phyloP scores from a whole-genome alignment of 2,888 invertebrate species.

The Adela reaumurella region DNA sequence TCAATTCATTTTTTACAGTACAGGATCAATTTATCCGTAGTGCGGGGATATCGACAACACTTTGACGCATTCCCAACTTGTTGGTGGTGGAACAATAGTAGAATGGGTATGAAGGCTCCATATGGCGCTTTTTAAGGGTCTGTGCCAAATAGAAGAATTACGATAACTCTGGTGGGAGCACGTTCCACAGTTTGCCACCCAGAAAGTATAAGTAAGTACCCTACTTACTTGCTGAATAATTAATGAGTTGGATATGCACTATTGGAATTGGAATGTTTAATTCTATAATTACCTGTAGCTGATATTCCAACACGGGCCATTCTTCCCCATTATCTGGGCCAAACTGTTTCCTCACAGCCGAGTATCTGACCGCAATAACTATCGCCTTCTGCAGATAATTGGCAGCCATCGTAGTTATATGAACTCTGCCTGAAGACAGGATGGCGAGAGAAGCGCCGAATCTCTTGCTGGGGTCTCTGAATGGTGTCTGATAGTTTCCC shows the following conservation, averaged over 20 bases:
- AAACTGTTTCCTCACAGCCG: slow-evolving; percentile 84
- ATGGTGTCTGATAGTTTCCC: slow-evolving; percentile 76
- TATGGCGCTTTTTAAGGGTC: no score
- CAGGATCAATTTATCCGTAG: no score
- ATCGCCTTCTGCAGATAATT: slow-evolving; percentile 68
- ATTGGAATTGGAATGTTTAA: slow-evolving; percentile 6
- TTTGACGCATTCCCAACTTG: no score
- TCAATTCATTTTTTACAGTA: no score
- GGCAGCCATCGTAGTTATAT: slow-evolving; percentile 61
- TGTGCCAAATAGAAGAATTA: no score
- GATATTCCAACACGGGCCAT: slow-evolving; percentile 86
- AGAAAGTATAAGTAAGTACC: no score
- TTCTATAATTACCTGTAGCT: slow-evolving; percentile 82
- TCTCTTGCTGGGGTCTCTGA: slow-evolving; percentile 79
- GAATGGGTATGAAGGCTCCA: no score
- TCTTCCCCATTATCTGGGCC: slow-evolving; percentile 72
- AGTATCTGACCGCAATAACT: slow-evolving; percentile 82
- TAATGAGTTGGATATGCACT: neutral
- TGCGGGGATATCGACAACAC: no score
- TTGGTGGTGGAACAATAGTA: no score
- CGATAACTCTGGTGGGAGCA: no score
- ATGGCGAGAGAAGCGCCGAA: slow-evolving; percentile 82
- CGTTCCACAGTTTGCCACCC: no score
- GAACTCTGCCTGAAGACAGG: slow-evolving; percentile 78
- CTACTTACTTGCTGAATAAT: no score